These are phyloP conservation scores for Eueremaeus valkanovi DNA, from an alignment of 2,888 invertebrate genomes.

Conservation along the genomic window DNA sequence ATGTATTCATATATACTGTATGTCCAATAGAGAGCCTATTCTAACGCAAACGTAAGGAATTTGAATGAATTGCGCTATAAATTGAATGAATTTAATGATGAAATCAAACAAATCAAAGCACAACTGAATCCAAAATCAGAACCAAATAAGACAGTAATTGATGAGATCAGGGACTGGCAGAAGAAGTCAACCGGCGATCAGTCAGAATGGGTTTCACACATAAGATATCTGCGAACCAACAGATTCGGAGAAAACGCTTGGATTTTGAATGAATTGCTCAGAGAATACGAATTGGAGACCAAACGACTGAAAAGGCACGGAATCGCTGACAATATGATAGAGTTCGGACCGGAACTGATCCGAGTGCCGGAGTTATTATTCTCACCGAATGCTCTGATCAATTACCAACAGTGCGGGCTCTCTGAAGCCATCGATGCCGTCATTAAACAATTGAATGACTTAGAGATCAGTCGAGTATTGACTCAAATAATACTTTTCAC, in stretches of 20 bases:
- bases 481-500: not conserved
- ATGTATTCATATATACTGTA: no score
- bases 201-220: not conserved
- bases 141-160: not conserved
- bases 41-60: not conserved
- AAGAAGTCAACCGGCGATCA: not conserved
- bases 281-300: constrained; percentile 16
- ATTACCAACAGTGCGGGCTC: not conserved
- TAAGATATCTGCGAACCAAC: constrained; percentile 5
- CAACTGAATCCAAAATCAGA: not conserved
- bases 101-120: not conserved
- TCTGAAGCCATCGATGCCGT: constrained; percentile 6
- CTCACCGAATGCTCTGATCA: not conserved
- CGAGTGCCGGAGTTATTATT: constrained; percentile 3
- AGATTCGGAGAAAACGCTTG: constrained; percentile 23
- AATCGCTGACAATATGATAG: not conserved
- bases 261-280: constrained; percentile 3
- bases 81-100: not conserved
- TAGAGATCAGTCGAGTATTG: not conserved
- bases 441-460: not conserved
- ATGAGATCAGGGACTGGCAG: constrained; percentile 12
- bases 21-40: constrained; percentile 15
- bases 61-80: not conserved
- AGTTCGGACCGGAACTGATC: not conserved
- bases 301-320: constrained; percentile 21